Evolutionary conservation across 2,113 vertebrate genomes (phyloP).

Genomic region (Microtus montanus): DNA sequence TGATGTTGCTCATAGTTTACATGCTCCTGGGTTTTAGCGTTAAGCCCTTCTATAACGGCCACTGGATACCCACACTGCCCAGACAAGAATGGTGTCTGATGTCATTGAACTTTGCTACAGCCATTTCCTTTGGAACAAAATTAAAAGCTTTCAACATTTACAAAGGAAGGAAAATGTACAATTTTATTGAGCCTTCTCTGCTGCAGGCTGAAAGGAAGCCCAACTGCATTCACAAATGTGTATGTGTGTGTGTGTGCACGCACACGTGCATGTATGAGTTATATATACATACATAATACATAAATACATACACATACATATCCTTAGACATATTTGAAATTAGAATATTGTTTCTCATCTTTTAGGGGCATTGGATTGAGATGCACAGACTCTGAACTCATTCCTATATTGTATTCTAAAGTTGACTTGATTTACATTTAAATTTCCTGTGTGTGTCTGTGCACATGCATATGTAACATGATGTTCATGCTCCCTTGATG

Average conservation of each 20-base stretch:
- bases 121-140: slow-evolving; percentile 84
- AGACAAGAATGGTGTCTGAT: slow-evolving; percentile 59
- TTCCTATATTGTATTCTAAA: not conserved
- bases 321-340: slow-evolving; percentile 18
- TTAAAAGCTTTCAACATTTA: slow-evolving; percentile 79
- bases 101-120: slow-evolving; percentile 59
- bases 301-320: not conserved
- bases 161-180: slow-evolving; percentile 88
- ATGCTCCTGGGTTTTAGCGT: slow-evolving; percentile 59
- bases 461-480: not conserved
- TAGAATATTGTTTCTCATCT: slow-evolving; percentile 11
- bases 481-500: not conserved
- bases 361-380: not conserved
- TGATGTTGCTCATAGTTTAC: slow-evolving; percentile 53
- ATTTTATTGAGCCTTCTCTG: slow-evolving; percentile 73
- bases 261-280: not conserved
- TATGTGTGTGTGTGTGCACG: not conserved
- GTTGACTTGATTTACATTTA: slow-evolving; percentile 23
- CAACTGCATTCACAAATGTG: slow-evolving; percentile 64
- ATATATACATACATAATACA: not conserved
- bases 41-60: slow-evolving; percentile 14
- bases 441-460: not conserved
- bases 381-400: not conserved
- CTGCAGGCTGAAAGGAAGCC: slow-evolving; percentile 70
- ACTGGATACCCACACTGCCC: slow-evolving; percentile 73